These are phyloP conservation scores for Haemorhous mexicanus DNA, from an alignment of 2,113 vertebrate species.

Conservation along the genomic window DNA sequence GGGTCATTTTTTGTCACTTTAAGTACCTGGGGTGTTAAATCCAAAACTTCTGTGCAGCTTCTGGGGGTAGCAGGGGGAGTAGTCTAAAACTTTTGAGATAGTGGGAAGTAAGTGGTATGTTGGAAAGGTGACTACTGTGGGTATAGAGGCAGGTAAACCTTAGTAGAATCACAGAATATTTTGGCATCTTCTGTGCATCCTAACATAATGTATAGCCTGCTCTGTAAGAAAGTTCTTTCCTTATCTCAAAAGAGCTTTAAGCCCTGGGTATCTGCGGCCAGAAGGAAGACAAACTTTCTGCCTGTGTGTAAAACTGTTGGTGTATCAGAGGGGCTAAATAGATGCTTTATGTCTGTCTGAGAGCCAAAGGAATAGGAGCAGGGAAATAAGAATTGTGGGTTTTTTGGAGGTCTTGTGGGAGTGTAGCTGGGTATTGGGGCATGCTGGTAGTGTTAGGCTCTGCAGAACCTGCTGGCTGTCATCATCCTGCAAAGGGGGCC, in stretches of 20 bases:
- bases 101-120: neutral
- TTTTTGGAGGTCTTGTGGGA: neutral
- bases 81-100: neutral
- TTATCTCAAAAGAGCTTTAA: neutral
- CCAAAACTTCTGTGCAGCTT: neutral
- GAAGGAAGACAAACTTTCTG: neutral
- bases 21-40: neutral
- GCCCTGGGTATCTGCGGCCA: neutral
- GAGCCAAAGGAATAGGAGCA: neutral
- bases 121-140: neutral
- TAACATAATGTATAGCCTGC: neutral
- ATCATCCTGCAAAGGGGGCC: accelerated
- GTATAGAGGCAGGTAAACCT: neutral
- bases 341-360: neutral
- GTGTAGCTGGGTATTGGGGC: neutral
- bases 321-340: neutral
- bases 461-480: neutral
- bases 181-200: neutral
- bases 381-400: accelerated
- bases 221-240: neutral
- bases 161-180: neutral
- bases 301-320: neutral
- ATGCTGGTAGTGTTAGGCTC: accelerated
- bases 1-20: neutral
- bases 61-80: accelerated